A percentile compares a stretch with the other conserved stretches of the same genome.
These are phyloP conservation scores for Hydrochoerus hydrochaeris DNA, from an alignment of 2,113 vertebrate species.

Conservation along the genomic window DNA sequence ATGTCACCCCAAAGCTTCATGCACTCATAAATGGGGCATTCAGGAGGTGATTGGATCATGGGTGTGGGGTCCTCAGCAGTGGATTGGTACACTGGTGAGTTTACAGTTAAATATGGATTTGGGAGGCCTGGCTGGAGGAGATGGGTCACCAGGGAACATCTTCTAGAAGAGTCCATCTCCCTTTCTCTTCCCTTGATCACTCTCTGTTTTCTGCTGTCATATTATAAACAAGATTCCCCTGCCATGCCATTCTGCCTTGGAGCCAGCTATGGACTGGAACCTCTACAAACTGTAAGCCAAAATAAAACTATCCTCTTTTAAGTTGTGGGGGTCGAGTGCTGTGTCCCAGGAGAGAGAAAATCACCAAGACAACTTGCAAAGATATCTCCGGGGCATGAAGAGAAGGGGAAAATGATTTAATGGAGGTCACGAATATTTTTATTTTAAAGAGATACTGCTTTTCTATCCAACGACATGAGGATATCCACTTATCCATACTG, in stretches of 20 bases:
- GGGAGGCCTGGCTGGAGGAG: background rate
- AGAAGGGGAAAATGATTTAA: background rate
- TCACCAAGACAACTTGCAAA: background rate
- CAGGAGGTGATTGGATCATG: background rate
- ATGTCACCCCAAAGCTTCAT: background rate
- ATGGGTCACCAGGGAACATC: background rate
- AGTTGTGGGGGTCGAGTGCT: background rate
- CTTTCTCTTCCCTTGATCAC: background rate
- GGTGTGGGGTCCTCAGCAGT: background rate
- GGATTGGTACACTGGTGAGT: background rate
- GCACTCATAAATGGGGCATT: background rate
- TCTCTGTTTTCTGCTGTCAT: background rate
- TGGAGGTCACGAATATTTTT: background rate
- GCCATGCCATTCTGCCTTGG: background rate
- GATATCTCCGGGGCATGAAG: background rate
- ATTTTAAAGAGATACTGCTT: background rate
- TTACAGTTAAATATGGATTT: background rate
- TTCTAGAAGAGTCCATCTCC: background rate
- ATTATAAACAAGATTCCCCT: background rate
- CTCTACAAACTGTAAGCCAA: background rate
- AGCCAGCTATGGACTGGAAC: background rate
- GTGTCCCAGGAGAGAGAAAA: background rate
- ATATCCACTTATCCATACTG: background rate
- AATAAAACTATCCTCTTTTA: background rate
- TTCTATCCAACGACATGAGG: background rate